A percentile compares a stretch with the other conserved stretches of the same genome.
Evolutionary conservation across 2,888 invertebrate species (phyloP).

Genomic region (Lasiommata megera): DNA sequence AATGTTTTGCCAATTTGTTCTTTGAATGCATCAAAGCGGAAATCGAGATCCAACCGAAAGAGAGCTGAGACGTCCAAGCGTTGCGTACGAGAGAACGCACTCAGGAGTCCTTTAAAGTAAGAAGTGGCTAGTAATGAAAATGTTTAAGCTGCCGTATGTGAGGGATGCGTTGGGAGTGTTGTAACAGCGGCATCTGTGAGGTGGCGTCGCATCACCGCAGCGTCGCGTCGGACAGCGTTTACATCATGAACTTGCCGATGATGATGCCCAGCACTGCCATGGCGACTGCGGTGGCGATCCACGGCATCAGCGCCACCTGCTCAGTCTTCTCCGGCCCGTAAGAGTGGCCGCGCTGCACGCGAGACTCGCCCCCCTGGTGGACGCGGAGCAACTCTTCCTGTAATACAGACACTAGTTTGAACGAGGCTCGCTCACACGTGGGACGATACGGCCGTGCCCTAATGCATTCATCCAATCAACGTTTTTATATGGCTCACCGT

Average conservation of each 20-base stretch:
- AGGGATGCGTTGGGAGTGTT: conserved; percentile 57
- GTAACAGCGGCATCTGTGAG: conserved; percentile 58
- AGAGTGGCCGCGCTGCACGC: conserved; percentile 62
- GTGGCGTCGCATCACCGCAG: conserved; percentile 47
- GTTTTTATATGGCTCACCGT: too few species aligned
- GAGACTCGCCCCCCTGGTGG: conserved; percentile 70
- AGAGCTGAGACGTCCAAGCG: not conserved
- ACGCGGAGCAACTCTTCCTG: conserved; percentile 85
- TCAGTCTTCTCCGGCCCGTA: conserved; percentile 81
- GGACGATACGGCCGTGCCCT: too few species aligned
- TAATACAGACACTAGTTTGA: not conserved
- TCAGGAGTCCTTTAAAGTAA: conserved; percentile 10
- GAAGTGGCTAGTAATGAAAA: conserved; percentile 41
- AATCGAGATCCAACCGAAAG: not conserved
- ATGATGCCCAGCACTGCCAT: conserved; percentile 88
- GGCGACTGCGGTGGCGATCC: conserved; percentile 84
- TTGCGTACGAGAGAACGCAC: not conserved
- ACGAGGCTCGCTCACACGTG: not conserved
- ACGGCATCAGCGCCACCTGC: conserved; percentile 81
- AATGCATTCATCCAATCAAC: too few species aligned
- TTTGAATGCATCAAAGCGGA: too few species aligned
- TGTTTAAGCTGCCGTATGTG: conserved; percentile 53
- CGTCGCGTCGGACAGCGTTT: conserved; percentile 70
- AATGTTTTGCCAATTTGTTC: too few species aligned
- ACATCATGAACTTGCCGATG: conserved; percentile 91